A percentile compares a stretch with the other conserved stretches of the same genome.
phyloP scores from a whole-genome alignment of 2,797 vertebrate genomes.

The Alectoris magna region DNA sequence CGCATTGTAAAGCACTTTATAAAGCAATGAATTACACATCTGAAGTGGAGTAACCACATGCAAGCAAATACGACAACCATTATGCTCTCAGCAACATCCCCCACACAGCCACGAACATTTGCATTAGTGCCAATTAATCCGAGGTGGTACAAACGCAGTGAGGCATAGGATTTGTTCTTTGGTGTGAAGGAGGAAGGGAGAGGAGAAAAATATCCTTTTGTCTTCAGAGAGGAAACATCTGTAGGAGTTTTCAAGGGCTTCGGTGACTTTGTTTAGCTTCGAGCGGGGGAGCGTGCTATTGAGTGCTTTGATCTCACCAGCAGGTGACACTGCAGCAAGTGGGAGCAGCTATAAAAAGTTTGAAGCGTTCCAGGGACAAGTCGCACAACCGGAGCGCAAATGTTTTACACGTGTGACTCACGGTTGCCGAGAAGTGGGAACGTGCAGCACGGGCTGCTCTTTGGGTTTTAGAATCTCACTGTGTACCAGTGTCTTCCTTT shows the following conservation, averaged over 20 bases:
- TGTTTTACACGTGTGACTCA: slow-evolving; percentile 15
- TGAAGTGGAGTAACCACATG: slow-evolving; percentile 60
- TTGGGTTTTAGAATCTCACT: not conserved
- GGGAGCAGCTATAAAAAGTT: slow-evolving; percentile 67
- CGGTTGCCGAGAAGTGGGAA: slow-evolving; percentile 35
- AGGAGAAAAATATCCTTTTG: slow-evolving; percentile 50
- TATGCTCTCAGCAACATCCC: slow-evolving; percentile 64
- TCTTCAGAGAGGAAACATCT: slow-evolving; percentile 58
- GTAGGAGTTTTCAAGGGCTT: slow-evolving; percentile 60
- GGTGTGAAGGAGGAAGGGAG: slow-evolving; percentile 57
- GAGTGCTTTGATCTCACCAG: slow-evolving; percentile 72
- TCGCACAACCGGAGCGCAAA: not conserved
- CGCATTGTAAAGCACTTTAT: slow-evolving; percentile 40
- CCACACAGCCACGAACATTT: slow-evolving; percentile 45
- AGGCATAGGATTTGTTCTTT: slow-evolving; percentile 57
- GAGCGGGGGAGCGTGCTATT: slow-evolving; percentile 49
- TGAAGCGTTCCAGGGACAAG: slow-evolving; percentile 46
- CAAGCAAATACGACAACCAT: slow-evolving; percentile 57
- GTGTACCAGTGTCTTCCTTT: not conserved
- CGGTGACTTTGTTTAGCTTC: slow-evolving; percentile 44
- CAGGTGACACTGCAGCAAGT: slow-evolving; percentile 74
- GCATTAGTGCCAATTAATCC: slow-evolving; percentile 65
- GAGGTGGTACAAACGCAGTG: slow-evolving; percentile 54
- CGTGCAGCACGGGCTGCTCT: not conserved
- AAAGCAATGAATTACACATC: slow-evolving; percentile 58